These are phyloP conservation scores for Cathartes aura DNA, from an alignment of 2,113 vertebrate genomes.

Conservation along the genomic window DNA sequence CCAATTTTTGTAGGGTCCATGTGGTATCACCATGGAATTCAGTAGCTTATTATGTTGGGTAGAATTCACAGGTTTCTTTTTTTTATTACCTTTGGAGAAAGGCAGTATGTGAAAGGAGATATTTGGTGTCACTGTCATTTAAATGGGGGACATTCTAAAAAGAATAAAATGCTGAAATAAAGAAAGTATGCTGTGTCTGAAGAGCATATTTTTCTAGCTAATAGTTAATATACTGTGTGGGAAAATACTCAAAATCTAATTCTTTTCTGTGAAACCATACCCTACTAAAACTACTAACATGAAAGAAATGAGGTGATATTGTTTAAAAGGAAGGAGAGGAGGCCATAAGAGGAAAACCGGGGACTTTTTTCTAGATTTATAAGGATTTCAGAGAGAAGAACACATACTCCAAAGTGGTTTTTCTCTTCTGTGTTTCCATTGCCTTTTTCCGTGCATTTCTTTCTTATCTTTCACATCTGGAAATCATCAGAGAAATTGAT, in stretches of 20 bases:
- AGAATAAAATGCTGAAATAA: not conserved
- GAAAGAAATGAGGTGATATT: not conserved
- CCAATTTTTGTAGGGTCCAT: not conserved
- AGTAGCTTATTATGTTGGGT: not conserved
- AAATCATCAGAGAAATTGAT: not conserved
- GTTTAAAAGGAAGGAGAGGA: not conserved
- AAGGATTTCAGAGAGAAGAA: not conserved
- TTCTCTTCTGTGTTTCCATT: not conserved
- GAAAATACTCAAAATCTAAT: not conserved
- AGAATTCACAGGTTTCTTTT: not conserved
- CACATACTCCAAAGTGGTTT: not conserved
- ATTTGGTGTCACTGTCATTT: not conserved
- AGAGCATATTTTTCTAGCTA: not conserved
- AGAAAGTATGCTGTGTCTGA: not conserved
- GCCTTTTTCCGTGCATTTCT: not conserved
- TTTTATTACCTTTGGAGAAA: not conserved
- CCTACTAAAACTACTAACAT: not conserved
- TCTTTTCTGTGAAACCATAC: not conserved
- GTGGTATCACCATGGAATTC: not conserved
- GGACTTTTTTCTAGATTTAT: not conserved
- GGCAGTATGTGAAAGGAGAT: not conserved
- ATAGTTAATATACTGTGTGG: not conserved
- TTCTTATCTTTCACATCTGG: not conserved
- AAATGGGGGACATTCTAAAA: not conserved
- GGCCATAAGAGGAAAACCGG: not conserved